phyloP scores from a whole-genome alignment of 2,113 vertebrate genomes.

The Columba janthina region DNA sequence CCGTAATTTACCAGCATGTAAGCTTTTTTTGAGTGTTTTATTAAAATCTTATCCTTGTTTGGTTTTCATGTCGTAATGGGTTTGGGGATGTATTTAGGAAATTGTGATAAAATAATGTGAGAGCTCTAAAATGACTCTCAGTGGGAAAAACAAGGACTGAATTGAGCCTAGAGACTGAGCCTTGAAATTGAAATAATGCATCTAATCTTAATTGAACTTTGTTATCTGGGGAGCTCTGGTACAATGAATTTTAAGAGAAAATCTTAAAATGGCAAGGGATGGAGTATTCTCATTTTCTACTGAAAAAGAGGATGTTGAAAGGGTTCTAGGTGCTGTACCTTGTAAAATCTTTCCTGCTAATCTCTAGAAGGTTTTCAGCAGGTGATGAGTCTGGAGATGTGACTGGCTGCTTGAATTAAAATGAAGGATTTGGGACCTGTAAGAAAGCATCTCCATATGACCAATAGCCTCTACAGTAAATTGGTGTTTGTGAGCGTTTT shows the following conservation, averaged over 20 bases:
- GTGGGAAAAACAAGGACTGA: not conserved
- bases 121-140: not conserved
- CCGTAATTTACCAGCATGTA: not conserved
- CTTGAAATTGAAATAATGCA: not conserved
- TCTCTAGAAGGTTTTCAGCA: not conserved
- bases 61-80: not conserved
- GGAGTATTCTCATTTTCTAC: not conserved
- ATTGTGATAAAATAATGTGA: not conserved
- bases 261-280: not conserved
- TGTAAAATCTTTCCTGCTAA: not conserved
- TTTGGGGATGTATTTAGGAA: not conserved
- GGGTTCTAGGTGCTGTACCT: not conserved
- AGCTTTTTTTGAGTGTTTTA: not conserved
- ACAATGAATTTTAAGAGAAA: not conserved
- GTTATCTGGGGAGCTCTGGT: not conserved
- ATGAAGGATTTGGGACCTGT: not conserved
- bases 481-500: not conserved
- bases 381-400: not conserved
- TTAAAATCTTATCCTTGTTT: not conserved
- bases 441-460: not conserved
- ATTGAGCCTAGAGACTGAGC: not conserved
- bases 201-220: not conserved
- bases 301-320: not conserved
- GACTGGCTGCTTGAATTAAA: not conserved
- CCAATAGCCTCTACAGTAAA: not conserved